Evolutionary conservation across 2,113 vertebrate genomes (phyloP).

Genomic region (Amazona vittata): DNA sequence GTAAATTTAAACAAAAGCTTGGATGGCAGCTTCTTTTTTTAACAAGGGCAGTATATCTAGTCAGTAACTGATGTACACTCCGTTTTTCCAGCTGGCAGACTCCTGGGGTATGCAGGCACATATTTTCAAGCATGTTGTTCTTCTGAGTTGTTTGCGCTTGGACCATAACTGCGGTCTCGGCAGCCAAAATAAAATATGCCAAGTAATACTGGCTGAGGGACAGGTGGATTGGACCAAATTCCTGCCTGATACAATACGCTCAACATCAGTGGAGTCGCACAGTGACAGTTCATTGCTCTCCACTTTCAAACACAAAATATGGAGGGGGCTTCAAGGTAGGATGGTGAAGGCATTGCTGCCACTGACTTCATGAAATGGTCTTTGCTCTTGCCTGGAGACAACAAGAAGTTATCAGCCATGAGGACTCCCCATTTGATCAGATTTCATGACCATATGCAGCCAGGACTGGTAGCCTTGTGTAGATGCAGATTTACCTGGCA

Average conservation of each 20-base stretch:
- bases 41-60: not conserved
- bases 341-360: not conserved
- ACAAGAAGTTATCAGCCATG: not conserved
- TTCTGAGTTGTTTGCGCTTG: slow-evolving; percentile 55
- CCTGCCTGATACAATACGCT: not conserved
- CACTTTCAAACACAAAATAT: slow-evolving; percentile 12
- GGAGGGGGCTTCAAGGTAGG: not conserved
- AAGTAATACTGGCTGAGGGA: slow-evolving; percentile 62
- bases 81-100: slow-evolving; percentile 62
- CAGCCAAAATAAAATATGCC: slow-evolving; percentile 68
- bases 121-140: slow-evolving; percentile 49
- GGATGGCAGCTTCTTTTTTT: slow-evolving; percentile 37
- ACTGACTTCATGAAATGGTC: not conserved
- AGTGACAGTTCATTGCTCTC: slow-evolving; percentile 56
- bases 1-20: slow-evolving; percentile 32
- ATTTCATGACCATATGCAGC: not conserved
- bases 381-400: not conserved
- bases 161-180: not conserved
- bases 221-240: slow-evolving; percentile 1
- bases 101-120: not conserved
- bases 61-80: not conserved
- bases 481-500: not conserved
- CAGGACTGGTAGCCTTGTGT: not conserved
- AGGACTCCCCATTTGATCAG: not conserved
- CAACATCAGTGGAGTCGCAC: slow-evolving; percentile 17